Evolutionary conservation across 2,113 vertebrate species (phyloP).

Genomic region (Heterotis niloticus): DNA sequence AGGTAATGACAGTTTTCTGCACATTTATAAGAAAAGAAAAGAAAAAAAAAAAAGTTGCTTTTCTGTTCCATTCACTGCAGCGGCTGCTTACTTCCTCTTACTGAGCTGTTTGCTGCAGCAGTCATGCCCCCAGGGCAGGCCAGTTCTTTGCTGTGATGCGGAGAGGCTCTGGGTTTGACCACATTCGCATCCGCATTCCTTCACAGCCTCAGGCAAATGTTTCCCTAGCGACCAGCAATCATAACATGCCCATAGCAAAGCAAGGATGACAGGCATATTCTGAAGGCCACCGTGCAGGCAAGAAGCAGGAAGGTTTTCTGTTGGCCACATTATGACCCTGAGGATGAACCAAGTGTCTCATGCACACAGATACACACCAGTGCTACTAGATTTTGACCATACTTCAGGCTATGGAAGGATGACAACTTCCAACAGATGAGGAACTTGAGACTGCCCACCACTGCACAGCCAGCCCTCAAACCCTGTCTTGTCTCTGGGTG

Average conservation of each 20-base stretch:
- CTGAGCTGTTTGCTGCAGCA: too few species aligned
- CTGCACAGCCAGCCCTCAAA: background rate
- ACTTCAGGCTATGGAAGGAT: background rate
- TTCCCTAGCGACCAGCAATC: background rate
- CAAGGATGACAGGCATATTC: background rate
- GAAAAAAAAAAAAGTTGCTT: slow-evolving; percentile 1
- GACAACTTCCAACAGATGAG: background rate
- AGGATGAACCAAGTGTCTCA: slow-evolving; percentile 48
- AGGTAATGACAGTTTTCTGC: slow-evolving; percentile 1
- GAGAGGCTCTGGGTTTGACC: background rate
- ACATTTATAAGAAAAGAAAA: too few species aligned
- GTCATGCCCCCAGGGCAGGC: too few species aligned
- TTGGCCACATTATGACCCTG: slow-evolving; percentile 35
- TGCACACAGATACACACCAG: slow-evolving; percentile 5
- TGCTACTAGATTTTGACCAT: too few species aligned
- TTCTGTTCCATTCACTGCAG: background rate
- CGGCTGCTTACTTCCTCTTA: background rate
- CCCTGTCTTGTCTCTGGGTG: background rate
- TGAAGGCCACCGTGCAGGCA: slow-evolving; percentile 18
- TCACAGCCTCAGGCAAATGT: background rate
- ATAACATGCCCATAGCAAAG: background rate
- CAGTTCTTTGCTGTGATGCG: background rate
- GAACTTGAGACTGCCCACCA: background rate
- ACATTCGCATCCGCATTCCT: background rate
- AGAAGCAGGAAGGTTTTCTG: slow-evolving; percentile 22